phyloP scores from a whole-genome alignment of 35 echinoderm and acorn worm species.

The Ptychodera flava region DNA sequence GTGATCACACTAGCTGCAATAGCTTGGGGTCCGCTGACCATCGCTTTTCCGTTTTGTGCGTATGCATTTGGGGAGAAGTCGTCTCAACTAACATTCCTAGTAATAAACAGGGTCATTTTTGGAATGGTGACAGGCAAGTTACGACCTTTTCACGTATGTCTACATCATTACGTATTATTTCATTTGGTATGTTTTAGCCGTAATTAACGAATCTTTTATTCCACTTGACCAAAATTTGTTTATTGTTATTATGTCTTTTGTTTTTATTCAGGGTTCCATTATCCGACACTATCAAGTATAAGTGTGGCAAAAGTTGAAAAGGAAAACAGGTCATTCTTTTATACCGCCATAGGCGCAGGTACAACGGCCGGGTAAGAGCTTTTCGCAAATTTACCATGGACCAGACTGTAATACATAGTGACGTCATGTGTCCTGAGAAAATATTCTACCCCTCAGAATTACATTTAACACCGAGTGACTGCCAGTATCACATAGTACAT shows the following conservation, averaged over 20 bases:
- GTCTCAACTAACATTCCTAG: not conserved
- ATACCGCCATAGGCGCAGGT: not conserved
- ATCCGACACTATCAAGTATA: not conserved
- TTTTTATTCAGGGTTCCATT: not conserved
- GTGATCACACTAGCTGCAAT: conserved; percentile 53
- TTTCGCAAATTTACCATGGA: no score
- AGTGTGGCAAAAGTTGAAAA: not conserved
- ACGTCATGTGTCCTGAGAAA: no score
- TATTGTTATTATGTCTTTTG: no score
- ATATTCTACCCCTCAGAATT: no score
- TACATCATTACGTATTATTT: no score
- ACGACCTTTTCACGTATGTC: no score
- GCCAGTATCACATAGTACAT: no score
- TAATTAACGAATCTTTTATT: no score
- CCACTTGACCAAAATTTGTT: no score
- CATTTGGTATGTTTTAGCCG: no score
- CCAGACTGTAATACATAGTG: no score
- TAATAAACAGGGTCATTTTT: not conserved
- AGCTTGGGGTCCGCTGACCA: conserved; percentile 55
- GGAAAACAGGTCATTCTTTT: not conserved
- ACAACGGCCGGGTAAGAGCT: not conserved
- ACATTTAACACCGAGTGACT: no score
- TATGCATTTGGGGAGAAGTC: not conserved
- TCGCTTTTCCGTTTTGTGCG: conserved; percentile 3
- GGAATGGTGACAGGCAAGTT: not conserved